Evolutionary conservation across 2,888 invertebrate genomes (phyloP), one percentile per base, ranked within the genome.

Genomic region (Diarsia mendica): DNA sequence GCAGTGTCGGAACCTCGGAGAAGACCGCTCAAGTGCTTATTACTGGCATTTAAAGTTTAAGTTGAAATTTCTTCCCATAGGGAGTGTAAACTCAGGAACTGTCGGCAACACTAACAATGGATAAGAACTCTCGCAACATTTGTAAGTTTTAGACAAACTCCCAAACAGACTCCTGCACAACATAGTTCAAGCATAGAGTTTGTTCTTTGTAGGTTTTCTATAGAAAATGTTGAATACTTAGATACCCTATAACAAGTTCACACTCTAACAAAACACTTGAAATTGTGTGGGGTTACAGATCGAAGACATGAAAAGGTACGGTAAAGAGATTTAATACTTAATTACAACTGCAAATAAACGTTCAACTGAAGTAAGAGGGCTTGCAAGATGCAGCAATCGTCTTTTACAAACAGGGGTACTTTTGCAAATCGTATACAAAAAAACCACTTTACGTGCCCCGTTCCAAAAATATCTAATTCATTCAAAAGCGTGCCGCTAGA

Each of bases 21-120:
- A 76, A 82, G 72, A 80, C 75, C 83, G 77, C 80, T 85, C 79
- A 85, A 85, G 81, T 79, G 84, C 79, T 89, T 89, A 89, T 88
- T 87, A 84, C 84, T 53, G 72, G 69, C 58, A 48, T 61, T 65
- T 67, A 39, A 58, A 71, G 15, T 44, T 1, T n/a, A 18, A 33
- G 64, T n/a, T 23, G 10, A 55, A 66, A 18, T 33, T 33, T 44
- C 15, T 20, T 58, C 13, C n/a, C 11, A 0, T 46, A 13, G n/a
- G 33, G 51, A 48, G 61, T 39, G 49, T 67, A 3, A 13, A 48
- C 13, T 60, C 23, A 8, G 44, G 10, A 71, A 65, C 71, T 67
- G 70, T 63, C 48, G 46, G 70, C 70, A 67, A 60, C 15, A 28
- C 28, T 28, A 28, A 28, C 53, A 77, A 71, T 64, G 48, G 48